Percentiles rank a stretch among this genome's conserved stretches.
phyloP scores from a whole-genome alignment of 2,113 vertebrate genomes.

The Toxotes chatareus region DNA sequence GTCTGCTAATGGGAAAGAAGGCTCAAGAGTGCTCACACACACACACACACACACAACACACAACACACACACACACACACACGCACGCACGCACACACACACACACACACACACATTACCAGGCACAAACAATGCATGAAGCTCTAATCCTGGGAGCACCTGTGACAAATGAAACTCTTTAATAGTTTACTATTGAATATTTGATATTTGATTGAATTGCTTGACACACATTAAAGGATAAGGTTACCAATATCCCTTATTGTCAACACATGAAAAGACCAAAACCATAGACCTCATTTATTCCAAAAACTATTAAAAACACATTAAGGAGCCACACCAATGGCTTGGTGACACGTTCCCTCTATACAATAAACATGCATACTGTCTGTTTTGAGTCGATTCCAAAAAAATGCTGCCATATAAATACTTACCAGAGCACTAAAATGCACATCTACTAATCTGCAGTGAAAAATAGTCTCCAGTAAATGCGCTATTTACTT shows the following conservation, averaged over 20 bases:
- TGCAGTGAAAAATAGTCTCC: not conserved
- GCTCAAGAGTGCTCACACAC: constrained; percentile 2
- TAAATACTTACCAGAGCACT: not conserved
- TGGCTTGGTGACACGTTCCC: not conserved
- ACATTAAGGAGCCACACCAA: not conserved
- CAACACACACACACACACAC: not conserved
- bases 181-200: constrained; percentile 4
- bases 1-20: constrained; percentile 59
- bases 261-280: not conserved
- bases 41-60: too few relatives aligned
- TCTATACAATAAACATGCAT: not conserved
- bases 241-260: not conserved
- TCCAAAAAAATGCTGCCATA: not conserved
- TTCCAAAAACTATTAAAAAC: not conserved
- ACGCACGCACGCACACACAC: not conserved
- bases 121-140: constrained; percentile 29
- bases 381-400: not conserved
- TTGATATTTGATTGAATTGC: constrained; percentile 11
- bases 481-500: not conserved
- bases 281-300: not conserved
- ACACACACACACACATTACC: not conserved
- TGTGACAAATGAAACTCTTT: constrained; percentile 11
- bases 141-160: constrained; percentile 24
- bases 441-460: not conserved
- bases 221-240: constrained; percentile 3